Evolutionary conservation across 2,797 vertebrate species (phyloP).

Genomic region (Siniperca undulata): DNA sequence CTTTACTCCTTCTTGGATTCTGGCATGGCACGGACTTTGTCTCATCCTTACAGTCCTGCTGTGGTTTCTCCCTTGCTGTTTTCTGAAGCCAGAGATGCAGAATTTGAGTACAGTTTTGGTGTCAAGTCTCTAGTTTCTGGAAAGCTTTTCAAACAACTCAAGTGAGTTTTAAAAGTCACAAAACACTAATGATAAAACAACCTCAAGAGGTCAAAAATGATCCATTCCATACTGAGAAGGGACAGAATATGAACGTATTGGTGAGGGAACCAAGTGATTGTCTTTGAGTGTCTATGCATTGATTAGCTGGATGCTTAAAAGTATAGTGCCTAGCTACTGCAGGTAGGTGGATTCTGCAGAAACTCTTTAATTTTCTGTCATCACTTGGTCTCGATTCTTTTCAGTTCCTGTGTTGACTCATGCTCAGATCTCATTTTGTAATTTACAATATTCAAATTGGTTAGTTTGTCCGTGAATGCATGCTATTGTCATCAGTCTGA

Average conservation of each 20-base stretch:
- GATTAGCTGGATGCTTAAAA: neutral
- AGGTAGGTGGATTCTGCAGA: neutral
- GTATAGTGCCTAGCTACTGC: neutral
- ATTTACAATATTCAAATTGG: constrained; percentile 10
- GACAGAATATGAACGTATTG: too few species aligned
- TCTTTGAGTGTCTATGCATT: neutral
- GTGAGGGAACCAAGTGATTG: neutral
- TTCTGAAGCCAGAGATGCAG: constrained; percentile 1
- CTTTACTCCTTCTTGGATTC: neutral
- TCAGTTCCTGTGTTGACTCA: neutral
- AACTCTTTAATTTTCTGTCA: neutral
- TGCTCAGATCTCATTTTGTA: neutral
- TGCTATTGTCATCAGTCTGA: neutral
- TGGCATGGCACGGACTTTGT: neutral
- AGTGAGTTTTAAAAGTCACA: neutral
- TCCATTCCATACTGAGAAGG: too few species aligned
- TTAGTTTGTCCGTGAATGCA: neutral
- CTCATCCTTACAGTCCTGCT: neutral
- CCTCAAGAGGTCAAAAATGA: too few species aligned
- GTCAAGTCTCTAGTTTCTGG: neutral
- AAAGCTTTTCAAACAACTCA: neutral
- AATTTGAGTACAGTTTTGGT: neutral
- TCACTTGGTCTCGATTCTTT: neutral
- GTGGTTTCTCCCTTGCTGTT: neutral
- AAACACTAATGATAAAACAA: too few species aligned